phyloP scores from a whole-genome alignment of 2,113 vertebrate species.

The Corynorhinus townsendii region DNA sequence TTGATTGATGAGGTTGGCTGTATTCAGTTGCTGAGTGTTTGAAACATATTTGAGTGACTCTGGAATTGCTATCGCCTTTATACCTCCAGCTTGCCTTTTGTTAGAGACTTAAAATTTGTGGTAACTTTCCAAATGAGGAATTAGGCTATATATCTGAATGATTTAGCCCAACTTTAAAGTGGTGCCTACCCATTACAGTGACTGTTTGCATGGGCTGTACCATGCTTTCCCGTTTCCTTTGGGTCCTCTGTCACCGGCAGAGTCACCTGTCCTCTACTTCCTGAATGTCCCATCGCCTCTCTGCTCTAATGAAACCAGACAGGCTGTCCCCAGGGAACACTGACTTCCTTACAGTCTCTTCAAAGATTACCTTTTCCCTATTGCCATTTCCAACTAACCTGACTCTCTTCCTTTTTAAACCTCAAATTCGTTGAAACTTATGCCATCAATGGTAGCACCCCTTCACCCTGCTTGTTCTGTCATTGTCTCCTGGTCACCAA shows the following conservation, averaged over 20 bases:
- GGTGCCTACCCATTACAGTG: rapidly evolving
- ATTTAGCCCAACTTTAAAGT: background rate
- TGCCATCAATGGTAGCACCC: rapidly evolving
- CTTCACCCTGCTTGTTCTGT: too few relatives aligned
- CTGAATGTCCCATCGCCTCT: background rate
- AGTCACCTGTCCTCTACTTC: background rate
- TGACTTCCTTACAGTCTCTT: too few relatives aligned
- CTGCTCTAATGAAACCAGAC: background rate
- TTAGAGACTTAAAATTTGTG: background rate
- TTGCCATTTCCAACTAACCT: background rate
- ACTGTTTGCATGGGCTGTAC: rapidly evolving
- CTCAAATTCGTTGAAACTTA: background rate
- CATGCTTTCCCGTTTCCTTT: background rate
- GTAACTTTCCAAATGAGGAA: background rate
- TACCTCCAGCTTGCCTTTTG: background rate
- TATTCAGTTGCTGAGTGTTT: background rate
- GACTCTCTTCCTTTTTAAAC: background rate
- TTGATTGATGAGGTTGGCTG: background rate
- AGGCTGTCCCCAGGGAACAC: background rate
- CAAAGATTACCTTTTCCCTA: background rate
- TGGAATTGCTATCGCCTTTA: background rate
- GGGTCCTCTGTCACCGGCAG: background rate
- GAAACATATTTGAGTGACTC: background rate
- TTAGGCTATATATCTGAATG: rapidly evolving
- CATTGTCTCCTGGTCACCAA: rapidly evolving